A percentile compares a stretch with the other conserved stretches of the same genome.
These are phyloP conservation scores for Yponomeuta sedellus DNA, from an alignment of 2,888 invertebrate genomes.

Conservation along the genomic window DNA sequence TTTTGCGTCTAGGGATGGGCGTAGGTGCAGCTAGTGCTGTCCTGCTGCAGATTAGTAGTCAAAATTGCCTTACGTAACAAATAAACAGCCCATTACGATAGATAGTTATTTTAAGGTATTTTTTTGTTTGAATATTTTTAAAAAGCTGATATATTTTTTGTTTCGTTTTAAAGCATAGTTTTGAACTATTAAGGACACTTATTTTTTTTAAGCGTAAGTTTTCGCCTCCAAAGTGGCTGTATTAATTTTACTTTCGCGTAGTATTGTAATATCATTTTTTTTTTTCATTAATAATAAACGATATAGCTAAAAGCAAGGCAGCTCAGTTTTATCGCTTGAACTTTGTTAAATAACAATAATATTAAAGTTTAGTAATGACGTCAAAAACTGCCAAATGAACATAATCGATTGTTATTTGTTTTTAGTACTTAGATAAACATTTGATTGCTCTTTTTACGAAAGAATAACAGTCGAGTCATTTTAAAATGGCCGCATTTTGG, in stretches of 20 bases:
- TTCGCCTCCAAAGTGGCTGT: background rate
- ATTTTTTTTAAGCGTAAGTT: background rate
- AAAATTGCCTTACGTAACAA: too few species aligned
- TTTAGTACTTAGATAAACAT: background rate
- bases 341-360: background rate
- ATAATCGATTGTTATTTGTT: slow-evolving; percentile 3
- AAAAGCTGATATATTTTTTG: background rate
- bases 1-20: too few species aligned
- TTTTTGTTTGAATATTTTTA: background rate
- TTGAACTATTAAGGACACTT: background rate
- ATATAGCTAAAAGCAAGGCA: slow-evolving; percentile 3
- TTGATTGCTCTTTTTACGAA: background rate
- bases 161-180: background rate
- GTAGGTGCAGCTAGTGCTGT: too few species aligned
- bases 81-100: too few species aligned
- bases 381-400: slow-evolving; percentile 8
- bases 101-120: too few species aligned
- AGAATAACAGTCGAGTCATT: background rate
- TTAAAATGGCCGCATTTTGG: background rate
- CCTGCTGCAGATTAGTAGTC: too few species aligned
- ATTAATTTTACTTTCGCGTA: slow-evolving; percentile 6
- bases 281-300: background rate
- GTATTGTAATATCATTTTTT: background rate
- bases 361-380: background rate
- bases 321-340: background rate